phyloP scores from a whole-genome alignment of 2,797 vertebrate genomes.

The Eleutherodactylus coqui region DNA sequence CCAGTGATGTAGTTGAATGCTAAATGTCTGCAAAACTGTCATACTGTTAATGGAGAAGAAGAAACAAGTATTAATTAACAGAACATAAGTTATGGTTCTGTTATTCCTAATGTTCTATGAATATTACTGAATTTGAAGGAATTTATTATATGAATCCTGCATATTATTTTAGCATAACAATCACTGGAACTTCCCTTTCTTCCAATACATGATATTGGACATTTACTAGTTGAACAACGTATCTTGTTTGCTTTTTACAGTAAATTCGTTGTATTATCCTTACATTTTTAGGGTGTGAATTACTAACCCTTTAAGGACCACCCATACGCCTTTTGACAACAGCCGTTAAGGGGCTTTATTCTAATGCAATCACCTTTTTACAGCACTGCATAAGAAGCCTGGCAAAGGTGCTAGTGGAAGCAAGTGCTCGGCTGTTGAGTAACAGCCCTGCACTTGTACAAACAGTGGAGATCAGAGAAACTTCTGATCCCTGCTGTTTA shows the following conservation, averaged over 20 bases:
- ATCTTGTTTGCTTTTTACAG: background rate
- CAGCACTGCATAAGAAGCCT: no score
- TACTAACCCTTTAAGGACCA: constrained; percentile 37
- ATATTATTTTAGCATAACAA: background rate
- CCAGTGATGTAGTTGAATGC: no score
- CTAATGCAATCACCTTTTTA: no score
- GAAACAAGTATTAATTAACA: background rate
- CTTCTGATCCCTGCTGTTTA: no score
- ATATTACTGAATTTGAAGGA: background rate
- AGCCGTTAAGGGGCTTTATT: no score
- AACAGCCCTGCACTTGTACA: no score
- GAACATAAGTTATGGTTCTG: background rate
- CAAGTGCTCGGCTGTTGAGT: no score
- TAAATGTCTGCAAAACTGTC: no score
- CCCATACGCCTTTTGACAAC: no score
- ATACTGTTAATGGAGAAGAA: no score
- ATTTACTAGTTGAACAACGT: background rate
- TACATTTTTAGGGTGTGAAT: constrained; percentile 17
- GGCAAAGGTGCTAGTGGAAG: no score
- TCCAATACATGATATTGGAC: background rate
- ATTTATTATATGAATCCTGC: background rate
- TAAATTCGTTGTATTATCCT: background rate
- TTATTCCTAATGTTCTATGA: background rate
- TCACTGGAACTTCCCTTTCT: background rate
- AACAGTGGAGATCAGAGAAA: no score